Evolutionary conservation across 1,140 invertebrate species (phyloP).

Genomic region (Drosophila funebris): DNA sequence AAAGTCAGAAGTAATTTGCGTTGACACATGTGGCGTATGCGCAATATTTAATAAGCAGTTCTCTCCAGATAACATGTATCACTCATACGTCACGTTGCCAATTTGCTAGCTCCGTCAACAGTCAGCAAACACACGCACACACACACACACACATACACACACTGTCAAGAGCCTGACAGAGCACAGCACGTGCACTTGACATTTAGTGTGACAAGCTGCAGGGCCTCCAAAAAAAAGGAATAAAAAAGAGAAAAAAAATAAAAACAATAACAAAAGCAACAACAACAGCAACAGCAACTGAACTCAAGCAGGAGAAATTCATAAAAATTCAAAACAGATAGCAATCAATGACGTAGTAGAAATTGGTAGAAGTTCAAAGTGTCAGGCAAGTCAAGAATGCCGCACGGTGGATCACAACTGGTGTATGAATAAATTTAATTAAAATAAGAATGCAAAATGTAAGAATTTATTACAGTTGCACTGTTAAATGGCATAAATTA

Average conservation of each 20-base stretch:
- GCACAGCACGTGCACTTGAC: slow-evolving; percentile 74
- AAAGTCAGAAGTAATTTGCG: slow-evolving; percentile 33
- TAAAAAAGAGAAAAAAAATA: slow-evolving; percentile 28
- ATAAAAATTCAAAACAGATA: slow-evolving; percentile 72
- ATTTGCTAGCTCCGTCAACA: slow-evolving; percentile 23
- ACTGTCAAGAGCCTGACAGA: slow-evolving; percentile 21
- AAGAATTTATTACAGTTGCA: no score
- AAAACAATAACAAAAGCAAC: slow-evolving; percentile 49
- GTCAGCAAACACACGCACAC: slow-evolving; percentile 20
- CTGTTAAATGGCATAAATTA: no score
- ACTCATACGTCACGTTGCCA: slow-evolving; percentile 75
- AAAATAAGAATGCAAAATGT: no score
- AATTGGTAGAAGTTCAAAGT: slow-evolving; percentile 12
- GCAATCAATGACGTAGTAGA: slow-evolving; percentile 61
- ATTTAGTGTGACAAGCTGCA: slow-evolving; percentile 66
- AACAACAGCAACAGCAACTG: background rate
- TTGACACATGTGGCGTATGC: slow-evolving; percentile 64
- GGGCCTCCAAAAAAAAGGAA: slow-evolving; percentile 22
- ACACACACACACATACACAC: slow-evolving; percentile 1
- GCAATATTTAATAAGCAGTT: slow-evolving; percentile 75
- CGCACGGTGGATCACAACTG: slow-evolving; percentile 15
- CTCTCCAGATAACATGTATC: slow-evolving; percentile 50
- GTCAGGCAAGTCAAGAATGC: background rate
- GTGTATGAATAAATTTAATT: background rate
- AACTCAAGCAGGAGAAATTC: slow-evolving; percentile 29